Conservation (phyloP, 2,888 invertebrate species). For the Aphelenchoides bicaudatus region DNA sequence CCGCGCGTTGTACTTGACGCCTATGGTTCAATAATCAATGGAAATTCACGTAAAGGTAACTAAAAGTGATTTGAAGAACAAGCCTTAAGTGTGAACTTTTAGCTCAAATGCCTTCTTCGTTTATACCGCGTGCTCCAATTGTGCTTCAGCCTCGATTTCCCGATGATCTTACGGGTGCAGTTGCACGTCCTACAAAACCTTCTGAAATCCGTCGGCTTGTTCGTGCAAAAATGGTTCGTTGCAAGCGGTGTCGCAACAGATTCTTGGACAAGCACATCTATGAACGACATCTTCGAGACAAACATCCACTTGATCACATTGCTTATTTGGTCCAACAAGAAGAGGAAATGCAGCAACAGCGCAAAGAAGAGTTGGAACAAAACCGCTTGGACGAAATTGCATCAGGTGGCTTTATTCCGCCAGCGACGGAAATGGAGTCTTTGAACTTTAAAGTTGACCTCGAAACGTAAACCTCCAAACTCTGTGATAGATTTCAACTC, state of each 20-base stretch:
- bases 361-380: slow-evolving; percentile 50
- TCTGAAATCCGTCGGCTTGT: slow-evolving; percentile 49
- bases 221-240: slow-evolving; percentile 56
- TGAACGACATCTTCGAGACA: slow-evolving; percentile 55
- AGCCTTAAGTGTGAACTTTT: background rate
- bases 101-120: background rate
- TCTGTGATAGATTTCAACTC: background rate
- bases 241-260: slow-evolving; percentile 58
- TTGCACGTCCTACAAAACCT: slow-evolving; percentile 48
- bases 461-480: slow-evolving; percentile 26
- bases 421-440: slow-evolving; percentile 50
- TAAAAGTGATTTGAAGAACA: background rate
- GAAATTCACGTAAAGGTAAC: slow-evolving; percentile 24
- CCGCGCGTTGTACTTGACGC: slow-evolving; percentile 27
- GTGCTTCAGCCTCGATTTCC: slow-evolving; percentile 32
- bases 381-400: slow-evolving; percentile 55
- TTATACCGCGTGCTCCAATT: slow-evolving; percentile 27
- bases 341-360: slow-evolving; percentile 48
- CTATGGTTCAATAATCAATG: slow-evolving; percentile 29
- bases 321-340: slow-evolving; percentile 57
- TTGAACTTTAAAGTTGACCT: slow-evolving; percentile 34
- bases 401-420: slow-evolving; percentile 60
- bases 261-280: slow-evolving; percentile 57
- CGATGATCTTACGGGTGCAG: slow-evolving; percentile 35
- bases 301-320: slow-evolving; percentile 53